A percentile compares a stretch with the other conserved stretches of the same genome.
Conservation (phyloP, 2,888 invertebrate genomes). For the Idaea dimidiata region DNA sequence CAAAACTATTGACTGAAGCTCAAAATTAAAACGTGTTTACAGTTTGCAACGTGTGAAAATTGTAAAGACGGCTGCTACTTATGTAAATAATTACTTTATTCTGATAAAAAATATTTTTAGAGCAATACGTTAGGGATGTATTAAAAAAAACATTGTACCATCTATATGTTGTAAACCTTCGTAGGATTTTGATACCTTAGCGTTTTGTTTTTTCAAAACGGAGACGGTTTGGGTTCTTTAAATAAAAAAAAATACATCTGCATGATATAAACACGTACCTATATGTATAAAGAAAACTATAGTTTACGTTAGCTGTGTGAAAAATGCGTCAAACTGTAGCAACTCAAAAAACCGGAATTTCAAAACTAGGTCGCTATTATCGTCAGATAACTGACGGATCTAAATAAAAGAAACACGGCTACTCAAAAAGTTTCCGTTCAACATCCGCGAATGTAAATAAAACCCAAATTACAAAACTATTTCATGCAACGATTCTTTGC, state of each 20-base stretch:
- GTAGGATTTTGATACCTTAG: too few species aligned
- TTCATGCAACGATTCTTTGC: conserved; percentile 36
- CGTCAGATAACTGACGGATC: conserved; percentile 22
- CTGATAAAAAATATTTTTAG: background rate
- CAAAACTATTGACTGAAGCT: background rate
- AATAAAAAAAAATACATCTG: too few species aligned
- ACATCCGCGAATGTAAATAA: conserved; percentile 32
- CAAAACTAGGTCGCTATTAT: conserved; percentile 16
- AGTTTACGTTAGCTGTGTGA: background rate
- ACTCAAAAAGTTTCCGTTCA: conserved; percentile 21
- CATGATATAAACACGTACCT: too few species aligned
- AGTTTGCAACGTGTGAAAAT: background rate
- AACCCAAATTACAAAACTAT: conserved; percentile 35
- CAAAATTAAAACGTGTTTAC: background rate
- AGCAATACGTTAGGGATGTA: too few species aligned
- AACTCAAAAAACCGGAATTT: conserved; percentile 11
- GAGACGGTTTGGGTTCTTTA: too few species aligned
- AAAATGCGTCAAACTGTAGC: background rate
- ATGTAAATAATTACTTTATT: background rate
- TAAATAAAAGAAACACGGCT: conserved; percentile 9
- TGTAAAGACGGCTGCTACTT: background rate
- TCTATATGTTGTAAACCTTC: too few species aligned
- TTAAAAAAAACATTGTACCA: too few species aligned
- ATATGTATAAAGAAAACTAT: too few species aligned
- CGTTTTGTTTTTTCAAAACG: too few species aligned